Percentiles rank a stretch among this genome's conserved stretches.
Conservation (phyloP, 2,113 vertebrate species). For the Calonectris borealis region DNA sequence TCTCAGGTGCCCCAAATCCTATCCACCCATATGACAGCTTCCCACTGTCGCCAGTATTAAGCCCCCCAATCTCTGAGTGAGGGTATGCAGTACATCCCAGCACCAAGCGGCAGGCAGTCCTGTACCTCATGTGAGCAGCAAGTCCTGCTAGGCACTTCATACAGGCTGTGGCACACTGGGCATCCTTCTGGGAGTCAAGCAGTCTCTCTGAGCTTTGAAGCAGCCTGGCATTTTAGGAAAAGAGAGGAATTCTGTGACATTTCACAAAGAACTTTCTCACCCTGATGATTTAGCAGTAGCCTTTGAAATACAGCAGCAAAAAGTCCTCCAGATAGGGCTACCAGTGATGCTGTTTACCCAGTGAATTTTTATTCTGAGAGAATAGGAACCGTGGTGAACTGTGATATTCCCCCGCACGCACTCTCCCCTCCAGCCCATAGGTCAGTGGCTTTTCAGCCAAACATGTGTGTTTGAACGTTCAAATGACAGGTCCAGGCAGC, state of each 20-base stretch:
- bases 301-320: neutral
- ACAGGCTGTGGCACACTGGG: neutral
- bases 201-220: neutral
- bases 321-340: neutral
- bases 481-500: neutral
- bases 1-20: neutral
- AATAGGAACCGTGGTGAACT: neutral
- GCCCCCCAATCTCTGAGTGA: neutral
- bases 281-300: neutral
- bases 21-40: neutral
- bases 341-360: neutral
- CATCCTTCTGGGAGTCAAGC: neutral
- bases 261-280: neutral
- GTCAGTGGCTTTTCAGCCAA: neutral
- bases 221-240: neutral
- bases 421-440: accelerated
- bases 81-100: neutral
- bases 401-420: neutral
- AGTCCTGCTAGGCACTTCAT: neutral
- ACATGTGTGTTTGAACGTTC: neutral
- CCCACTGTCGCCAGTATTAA: neutral
- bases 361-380: neutral
- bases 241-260: neutral
- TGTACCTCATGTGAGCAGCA: neutral
- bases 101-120: neutral